A percentile compares a stretch with the other conserved stretches of the same genome.
Evolutionary conservation across 2,113 vertebrate species (phyloP).

Genomic region (Alethe diademata): DNA sequence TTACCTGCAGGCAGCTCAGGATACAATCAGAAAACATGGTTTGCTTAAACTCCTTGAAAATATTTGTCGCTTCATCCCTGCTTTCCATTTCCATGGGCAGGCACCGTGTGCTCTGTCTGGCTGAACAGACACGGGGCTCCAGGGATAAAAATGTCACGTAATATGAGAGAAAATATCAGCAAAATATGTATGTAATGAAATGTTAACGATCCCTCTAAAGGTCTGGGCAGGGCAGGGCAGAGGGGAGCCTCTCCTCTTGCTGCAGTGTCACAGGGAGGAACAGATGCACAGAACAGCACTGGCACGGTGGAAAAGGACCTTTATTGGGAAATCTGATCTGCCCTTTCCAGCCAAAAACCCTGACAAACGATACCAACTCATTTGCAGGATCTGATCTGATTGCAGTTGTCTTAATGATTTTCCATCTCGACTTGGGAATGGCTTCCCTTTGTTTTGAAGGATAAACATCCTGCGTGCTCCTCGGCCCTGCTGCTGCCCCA

Average conservation of each 20-base stretch:
- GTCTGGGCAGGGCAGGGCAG: neutral
- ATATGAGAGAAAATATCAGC: neutral
- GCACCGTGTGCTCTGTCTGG: accelerated
- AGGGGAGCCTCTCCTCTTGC: neutral
- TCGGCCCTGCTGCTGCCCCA: neutral
- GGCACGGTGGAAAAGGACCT: accelerated
- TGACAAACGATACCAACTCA: neutral
- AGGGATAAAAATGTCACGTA: neutral
- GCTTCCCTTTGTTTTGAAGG: neutral
- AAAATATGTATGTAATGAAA: conserved; percentile 26
- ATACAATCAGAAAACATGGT: neutral
- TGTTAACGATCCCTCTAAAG: neutral
- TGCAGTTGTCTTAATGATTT: neutral
- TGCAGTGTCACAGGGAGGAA: neutral
- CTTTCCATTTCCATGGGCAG: neutral
- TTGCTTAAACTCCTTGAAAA: neutral
- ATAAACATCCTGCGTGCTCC: neutral
- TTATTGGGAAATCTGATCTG: neutral
- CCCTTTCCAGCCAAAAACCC: neutral
- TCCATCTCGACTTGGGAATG: neutral
- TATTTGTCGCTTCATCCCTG: neutral
- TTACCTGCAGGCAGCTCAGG: neutral
- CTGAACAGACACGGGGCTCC: neutral
- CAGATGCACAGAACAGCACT: neutral
- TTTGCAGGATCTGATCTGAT: neutral